Evolutionary conservation across 2,113 vertebrate genomes (phyloP), one percentile per base, ranked within the genome.

Genomic region (Suricata suricatta): DNA sequence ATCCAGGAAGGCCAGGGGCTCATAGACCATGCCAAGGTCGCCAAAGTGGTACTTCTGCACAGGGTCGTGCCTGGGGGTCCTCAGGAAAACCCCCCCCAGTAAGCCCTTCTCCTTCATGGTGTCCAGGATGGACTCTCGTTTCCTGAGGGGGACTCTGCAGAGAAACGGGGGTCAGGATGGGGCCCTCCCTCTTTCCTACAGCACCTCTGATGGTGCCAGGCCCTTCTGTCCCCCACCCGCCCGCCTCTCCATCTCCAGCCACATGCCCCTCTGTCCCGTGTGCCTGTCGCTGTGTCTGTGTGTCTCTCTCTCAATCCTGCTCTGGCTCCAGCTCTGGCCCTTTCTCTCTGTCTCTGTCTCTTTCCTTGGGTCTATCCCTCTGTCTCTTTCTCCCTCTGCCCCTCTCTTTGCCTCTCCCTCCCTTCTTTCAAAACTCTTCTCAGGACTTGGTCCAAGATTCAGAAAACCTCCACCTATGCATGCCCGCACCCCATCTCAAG

Each of bases 1-100:
- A n/a, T 99, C 99, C 97, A 99, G 97, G 17, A 99, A 99, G 96
- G 98, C 97, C 19, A 99, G 98, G 17, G 99, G 98, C 97, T 99
- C 98, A 0, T 90, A 79, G 90, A 97, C 96, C 9, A 98, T 96
- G 0, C 76, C 29, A 84, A 84, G 93, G 38, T 96, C 35, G 0
- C 96, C 84, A 6, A 86, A 63, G 33, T 0, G 66, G 95, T 99
- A 99, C 95, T 99, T 99, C 77, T 95, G 95, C 80, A 13, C 98
- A 0, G 98, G 98, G 1, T 99, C 98, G 0, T 90, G 47, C 19
- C 98, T 98, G n/a, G 98, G 90, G 13, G 98, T 97, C 91, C 68
- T 96, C 97, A 99, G 66, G 97, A 97, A 99, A n/a, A n/a, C n/a
- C 0, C 98, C 97, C 0, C 98, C 80, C 82, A 99, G 97, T n/a